Conservation (phyloP, 2,888 invertebrate genomes). For the Phengaris alcon region DNA sequence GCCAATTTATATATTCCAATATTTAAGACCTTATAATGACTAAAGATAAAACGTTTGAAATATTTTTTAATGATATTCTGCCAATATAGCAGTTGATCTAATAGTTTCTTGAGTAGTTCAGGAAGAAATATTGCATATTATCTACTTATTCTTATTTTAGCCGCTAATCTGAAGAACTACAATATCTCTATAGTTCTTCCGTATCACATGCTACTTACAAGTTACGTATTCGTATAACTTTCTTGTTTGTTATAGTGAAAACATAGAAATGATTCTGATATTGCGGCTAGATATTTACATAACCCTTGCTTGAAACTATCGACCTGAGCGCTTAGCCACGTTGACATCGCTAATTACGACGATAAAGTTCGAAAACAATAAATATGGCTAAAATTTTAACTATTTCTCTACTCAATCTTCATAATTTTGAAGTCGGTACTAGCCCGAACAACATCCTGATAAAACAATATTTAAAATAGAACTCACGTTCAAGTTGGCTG, state of each 20-base stretch:
- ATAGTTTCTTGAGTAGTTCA: not conserved
- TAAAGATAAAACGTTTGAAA: not conserved
- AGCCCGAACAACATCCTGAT: no score
- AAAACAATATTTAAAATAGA: no score
- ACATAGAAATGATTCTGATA: not conserved
- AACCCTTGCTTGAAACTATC: conserved; percentile 4
- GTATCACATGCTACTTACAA: not conserved
- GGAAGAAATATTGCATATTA: not conserved
- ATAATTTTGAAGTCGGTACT: no score
- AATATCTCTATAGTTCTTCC: conserved; percentile 6
- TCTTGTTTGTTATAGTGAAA: not conserved
- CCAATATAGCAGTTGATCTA: not conserved
- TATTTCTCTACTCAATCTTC: no score
- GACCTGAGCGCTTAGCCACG: not conserved
- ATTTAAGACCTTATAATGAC: not conserved
- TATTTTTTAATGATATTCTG: not conserved
- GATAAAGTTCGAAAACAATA: no score
- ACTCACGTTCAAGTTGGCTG: no score
- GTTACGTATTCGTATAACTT: not conserved
- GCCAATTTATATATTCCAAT: no score
- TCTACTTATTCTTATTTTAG: conserved; percentile 1
- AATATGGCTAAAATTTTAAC: no score
- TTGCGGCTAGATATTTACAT: not conserved
- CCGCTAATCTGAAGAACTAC: conserved; percentile 17
- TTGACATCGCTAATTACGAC: no score